phyloP scores from a whole-genome alignment of 2,113 vertebrate species.

The Stercorarius parasiticus region DNA sequence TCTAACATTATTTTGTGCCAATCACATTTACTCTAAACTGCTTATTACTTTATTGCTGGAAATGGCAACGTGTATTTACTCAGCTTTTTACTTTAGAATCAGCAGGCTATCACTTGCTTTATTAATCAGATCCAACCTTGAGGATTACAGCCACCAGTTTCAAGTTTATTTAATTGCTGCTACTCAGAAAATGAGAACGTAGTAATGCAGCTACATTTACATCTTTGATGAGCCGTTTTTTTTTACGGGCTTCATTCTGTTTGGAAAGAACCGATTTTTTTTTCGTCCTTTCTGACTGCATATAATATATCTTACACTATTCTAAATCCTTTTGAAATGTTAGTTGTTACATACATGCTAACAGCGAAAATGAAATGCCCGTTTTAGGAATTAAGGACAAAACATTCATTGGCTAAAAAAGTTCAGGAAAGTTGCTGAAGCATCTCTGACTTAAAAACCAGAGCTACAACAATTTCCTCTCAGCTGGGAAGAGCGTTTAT shows the following conservation, averaged over 20 bases:
- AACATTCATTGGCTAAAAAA: background rate
- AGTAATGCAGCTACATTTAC: slow-evolving; percentile 42
- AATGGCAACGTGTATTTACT: slow-evolving; percentile 70
- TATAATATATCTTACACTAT: background rate
- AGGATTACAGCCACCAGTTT: slow-evolving; percentile 66
- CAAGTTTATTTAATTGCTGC: slow-evolving; percentile 70
- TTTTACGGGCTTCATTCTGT: slow-evolving; percentile 23
- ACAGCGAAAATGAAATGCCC: background rate
- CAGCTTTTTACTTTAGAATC: slow-evolving; percentile 73
- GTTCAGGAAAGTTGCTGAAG: background rate
- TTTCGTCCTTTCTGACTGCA: background rate
- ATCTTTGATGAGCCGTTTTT: slow-evolving; percentile 66
- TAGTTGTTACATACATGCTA: background rate
- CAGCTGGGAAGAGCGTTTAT: background rate
- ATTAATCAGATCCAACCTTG: slow-evolving; percentile 71
- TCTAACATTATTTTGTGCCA: slow-evolving; percentile 67
- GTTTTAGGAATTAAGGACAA: background rate
- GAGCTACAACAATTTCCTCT: background rate
- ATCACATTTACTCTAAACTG: slow-evolving; percentile 64
- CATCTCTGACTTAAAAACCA: background rate
- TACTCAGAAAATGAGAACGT: slow-evolving; percentile 58
- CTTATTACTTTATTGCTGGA: slow-evolving; percentile 73
- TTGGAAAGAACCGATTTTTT: background rate
- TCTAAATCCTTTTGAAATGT: slow-evolving; percentile 10
- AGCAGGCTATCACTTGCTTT: slow-evolving; percentile 68